Evolutionary conservation across 2,113 vertebrate genomes (phyloP).

Genomic region (Scatophagus argus): DNA sequence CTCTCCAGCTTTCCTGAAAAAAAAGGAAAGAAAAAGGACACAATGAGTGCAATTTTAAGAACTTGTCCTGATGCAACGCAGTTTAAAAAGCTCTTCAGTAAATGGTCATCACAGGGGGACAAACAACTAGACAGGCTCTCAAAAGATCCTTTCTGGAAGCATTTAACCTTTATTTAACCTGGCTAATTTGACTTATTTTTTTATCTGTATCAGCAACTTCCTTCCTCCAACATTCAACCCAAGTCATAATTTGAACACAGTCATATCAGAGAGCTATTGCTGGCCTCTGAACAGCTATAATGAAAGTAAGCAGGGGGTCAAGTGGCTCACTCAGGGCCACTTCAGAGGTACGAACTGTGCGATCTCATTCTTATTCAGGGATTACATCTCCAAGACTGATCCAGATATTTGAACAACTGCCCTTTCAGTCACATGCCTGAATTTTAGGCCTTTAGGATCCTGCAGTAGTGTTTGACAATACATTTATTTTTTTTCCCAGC

Average conservation of each 20-base stretch:
- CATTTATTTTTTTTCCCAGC: neutral
- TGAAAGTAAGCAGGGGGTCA: slow-evolving; percentile 12
- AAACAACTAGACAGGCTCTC: neutral
- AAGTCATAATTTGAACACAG: neutral
- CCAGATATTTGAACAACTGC: neutral
- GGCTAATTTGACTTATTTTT: neutral
- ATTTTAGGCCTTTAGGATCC: neutral
- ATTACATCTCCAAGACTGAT: neutral
- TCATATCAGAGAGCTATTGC: neutral
- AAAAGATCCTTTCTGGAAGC: neutral
- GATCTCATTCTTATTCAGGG: slow-evolving; percentile 7
- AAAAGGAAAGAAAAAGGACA: no score
- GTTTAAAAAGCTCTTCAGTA: neutral
- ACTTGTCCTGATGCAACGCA: neutral
- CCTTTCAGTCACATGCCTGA: neutral
- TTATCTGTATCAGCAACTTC: neutral
- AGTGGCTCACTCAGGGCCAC: slow-evolving; percentile 20
- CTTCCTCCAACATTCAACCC: neutral
- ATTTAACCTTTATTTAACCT: neutral
- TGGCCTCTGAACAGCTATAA: slow-evolving; percentile 17
- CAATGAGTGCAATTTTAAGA: neutral
- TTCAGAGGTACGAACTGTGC: neutral
- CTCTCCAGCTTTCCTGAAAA: neutral
- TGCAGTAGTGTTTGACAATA: neutral
- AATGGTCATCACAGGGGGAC: neutral